These are phyloP conservation scores for Cepaea nemoralis DNA, from an alignment of 1,140 invertebrate genomes.

Conservation along the genomic window DNA sequence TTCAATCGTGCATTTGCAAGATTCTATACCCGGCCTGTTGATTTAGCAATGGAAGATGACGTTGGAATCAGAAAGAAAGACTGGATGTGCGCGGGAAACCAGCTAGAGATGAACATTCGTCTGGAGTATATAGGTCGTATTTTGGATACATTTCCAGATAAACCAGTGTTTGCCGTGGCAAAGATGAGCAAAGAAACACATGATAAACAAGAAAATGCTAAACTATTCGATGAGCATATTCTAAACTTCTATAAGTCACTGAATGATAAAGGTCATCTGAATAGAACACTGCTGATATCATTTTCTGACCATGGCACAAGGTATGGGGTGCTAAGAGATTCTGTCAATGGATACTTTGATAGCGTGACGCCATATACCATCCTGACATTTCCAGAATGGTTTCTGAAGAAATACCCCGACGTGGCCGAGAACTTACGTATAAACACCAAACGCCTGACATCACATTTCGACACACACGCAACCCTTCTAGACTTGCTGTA, in stretches of 20 bases:
- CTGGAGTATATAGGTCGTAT: neutral
- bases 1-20: neutral
- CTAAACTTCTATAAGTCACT: neutral
- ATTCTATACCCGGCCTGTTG: neutral
- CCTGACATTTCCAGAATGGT: constrained; percentile 18
- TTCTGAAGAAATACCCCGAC: constrained; percentile 23
- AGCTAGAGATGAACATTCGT: neutral
- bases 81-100: neutral
- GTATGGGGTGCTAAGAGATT: neutral
- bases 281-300: constrained; percentile 7
- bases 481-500: constrained; percentile 23
- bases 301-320: constrained; percentile 20
- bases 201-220: neutral
- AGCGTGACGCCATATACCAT: constrained; percentile 17
- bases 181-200: neutral
- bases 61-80: neutral
- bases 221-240: neutral
- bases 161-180: neutral
- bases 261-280: neutral
- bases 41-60: neutral
- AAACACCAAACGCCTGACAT: constrained; percentile 13
- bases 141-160: neutral
- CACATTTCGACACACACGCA: constrained; percentile 22
- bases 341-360: neutral
- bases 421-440: neutral